Conservation (phyloP, 2,113 vertebrate species). For the Cynocephalus volans region DNA sequence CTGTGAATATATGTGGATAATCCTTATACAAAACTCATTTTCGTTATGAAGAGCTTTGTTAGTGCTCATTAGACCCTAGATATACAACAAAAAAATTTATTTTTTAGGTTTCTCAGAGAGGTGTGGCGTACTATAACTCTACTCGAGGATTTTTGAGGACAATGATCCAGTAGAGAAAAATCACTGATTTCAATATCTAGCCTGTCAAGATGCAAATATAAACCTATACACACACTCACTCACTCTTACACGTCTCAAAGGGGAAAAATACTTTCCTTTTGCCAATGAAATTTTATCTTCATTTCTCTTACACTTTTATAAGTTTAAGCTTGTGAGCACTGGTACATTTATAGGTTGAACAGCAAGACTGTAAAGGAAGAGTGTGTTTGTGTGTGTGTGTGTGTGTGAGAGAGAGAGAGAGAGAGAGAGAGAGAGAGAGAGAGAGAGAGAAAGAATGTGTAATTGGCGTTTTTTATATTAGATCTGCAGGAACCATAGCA, state of each 20-base stretch:
- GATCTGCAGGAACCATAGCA: background rate
- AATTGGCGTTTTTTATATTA: conserved; percentile 27
- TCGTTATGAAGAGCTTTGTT: background rate
- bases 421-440: too few relatives aligned
- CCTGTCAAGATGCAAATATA: conserved; percentile 2
- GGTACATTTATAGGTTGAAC: background rate
- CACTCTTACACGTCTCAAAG: background rate
- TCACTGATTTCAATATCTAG: background rate
- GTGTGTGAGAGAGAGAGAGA: too few relatives aligned
- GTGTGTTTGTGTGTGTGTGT: background rate
- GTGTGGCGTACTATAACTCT: background rate
- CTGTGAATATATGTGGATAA: background rate
- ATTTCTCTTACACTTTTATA: conserved; percentile 30
- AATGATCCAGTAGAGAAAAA: background rate
- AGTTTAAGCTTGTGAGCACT: background rate
- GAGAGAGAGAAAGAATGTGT: background rate
- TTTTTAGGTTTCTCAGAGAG: background rate
- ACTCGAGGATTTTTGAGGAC: background rate
- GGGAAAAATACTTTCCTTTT: background rate
- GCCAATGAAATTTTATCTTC: conserved; percentile 32
- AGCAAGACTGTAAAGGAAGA: background rate
- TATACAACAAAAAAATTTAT: background rate
- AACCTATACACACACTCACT: background rate
- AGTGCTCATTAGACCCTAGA: background rate
- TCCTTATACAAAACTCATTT: conserved; percentile 2